These are phyloP conservation scores for Lasioglossum baleicum DNA, from an alignment of 1,140 invertebrate genomes.

Conservation along the genomic window DNA sequence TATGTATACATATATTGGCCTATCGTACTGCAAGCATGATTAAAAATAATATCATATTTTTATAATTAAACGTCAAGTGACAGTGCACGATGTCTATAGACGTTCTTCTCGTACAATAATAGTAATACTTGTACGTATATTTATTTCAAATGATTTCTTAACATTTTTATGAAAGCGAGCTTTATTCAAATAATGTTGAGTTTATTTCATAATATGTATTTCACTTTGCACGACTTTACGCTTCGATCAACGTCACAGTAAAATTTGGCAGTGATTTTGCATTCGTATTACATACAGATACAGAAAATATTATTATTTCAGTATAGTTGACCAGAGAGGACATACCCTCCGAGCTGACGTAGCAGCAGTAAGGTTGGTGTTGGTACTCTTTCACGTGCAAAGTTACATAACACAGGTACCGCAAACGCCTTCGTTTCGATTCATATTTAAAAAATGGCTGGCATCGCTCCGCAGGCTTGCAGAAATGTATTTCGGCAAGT, in stretches of 20 bases:
- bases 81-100: neutral
- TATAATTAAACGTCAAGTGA: conserved; percentile 7
- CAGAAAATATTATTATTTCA: no score
- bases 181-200: neutral
- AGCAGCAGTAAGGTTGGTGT: conserved; percentile 17
- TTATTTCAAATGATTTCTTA: neutral
- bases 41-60: conserved; percentile 30
- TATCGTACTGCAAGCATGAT: neutral
- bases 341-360: no score
- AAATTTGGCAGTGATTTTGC: neutral
- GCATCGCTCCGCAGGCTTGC: conserved; percentile 68
- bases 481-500: conserved; percentile 71
- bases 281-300: neutral
- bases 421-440: conserved; percentile 25
- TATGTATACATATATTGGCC: no score
- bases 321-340: neutral
- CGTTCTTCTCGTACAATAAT: neutral
- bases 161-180: neutral
- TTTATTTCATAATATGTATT: neutral
- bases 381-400: conserved; percentile 29
- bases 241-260: neutral
- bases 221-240: no score
- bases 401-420: conserved; percentile 50
- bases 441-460: conserved; percentile 67
- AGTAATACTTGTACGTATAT: neutral